phyloP scores from a whole-genome alignment of 2,113 vertebrate genomes.

The Murina feae region DNA sequence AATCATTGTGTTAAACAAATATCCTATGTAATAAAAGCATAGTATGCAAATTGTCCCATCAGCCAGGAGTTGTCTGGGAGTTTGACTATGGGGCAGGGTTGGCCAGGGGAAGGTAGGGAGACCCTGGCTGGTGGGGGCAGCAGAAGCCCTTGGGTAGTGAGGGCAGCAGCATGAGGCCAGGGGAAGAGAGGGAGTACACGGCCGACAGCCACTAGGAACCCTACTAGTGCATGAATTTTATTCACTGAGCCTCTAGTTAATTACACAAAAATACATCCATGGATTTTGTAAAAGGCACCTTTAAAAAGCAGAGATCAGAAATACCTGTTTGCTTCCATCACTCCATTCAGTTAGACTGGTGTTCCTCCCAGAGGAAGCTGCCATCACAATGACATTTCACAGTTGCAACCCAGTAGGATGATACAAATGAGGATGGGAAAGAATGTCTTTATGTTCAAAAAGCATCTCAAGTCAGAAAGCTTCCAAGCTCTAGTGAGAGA shows the following conservation, averaged over 20 bases:
- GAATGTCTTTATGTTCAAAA: conserved; percentile 60
- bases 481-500: conserved; percentile 39
- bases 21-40: background rate
- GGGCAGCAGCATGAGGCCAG: no score
- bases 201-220: no score
- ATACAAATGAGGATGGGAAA: conserved; percentile 54
- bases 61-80: no score
- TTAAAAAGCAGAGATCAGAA: conserved; percentile 39
- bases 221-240: no score
- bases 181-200: no score
- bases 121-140: no score
- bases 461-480: conserved; percentile 51
- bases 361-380: conserved; percentile 49
- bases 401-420: conserved; percentile 54
- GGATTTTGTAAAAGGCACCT: background rate
- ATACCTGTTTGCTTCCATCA: conserved; percentile 28
- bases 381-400: conserved; percentile 45
- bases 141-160: no score
- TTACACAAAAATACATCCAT: background rate
- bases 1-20: conserved; percentile 41
- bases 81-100: no score
- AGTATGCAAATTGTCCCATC: no score
- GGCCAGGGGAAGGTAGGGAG: no score
- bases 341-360: conserved; percentile 26
- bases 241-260: background rate